A percentile compares a stretch with the other conserved stretches of the same genome.
These are phyloP conservation scores for Axea sp. DNA, from an alignment of 2,888 invertebrate species.

Conservation along the genomic window DNA sequence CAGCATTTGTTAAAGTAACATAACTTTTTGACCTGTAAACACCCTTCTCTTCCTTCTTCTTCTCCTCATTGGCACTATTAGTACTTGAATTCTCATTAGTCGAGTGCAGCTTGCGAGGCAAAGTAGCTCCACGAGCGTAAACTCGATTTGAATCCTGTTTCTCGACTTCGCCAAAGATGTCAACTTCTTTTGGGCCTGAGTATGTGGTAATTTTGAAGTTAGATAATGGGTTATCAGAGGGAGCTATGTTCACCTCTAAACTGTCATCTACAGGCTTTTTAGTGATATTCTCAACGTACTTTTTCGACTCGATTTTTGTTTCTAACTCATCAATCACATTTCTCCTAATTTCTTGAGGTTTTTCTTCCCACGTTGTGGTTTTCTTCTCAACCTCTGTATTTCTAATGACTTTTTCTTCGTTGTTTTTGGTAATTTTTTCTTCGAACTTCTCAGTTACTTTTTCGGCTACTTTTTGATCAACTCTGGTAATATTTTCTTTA, in stretches of 20 bases:
- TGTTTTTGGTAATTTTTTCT: constrained; percentile 1
- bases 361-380: background rate
- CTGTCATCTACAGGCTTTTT: constrained; percentile 22
- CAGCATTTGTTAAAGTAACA: constrained; percentile 68
- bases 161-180: constrained; percentile 72
- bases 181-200: constrained; percentile 71
- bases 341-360: constrained; percentile 64
- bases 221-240: constrained; percentile 73
- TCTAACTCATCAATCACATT: constrained; percentile 72
- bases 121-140: constrained; percentile 58
- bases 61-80: constrained; percentile 11
- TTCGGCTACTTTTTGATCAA: background rate
- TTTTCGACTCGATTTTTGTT: constrained; percentile 69
- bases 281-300: background rate
- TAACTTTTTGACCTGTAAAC: constrained; percentile 75
- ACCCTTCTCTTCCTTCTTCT: constrained; percentile 38
- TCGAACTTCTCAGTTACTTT: constrained; percentile 2
- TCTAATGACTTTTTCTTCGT: background rate
- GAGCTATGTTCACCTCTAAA: constrained; percentile 70
- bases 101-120: constrained; percentile 61
- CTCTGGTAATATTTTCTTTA: too few relatives aligned
- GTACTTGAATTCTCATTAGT: background rate
- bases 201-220: constrained; percentile 78
- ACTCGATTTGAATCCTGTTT: constrained; percentile 38
- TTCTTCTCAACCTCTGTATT: background rate